Evolutionary conservation across 2,888 invertebrate genomes (phyloP).

Genomic region (Dolichomitus sp.): DNA sequence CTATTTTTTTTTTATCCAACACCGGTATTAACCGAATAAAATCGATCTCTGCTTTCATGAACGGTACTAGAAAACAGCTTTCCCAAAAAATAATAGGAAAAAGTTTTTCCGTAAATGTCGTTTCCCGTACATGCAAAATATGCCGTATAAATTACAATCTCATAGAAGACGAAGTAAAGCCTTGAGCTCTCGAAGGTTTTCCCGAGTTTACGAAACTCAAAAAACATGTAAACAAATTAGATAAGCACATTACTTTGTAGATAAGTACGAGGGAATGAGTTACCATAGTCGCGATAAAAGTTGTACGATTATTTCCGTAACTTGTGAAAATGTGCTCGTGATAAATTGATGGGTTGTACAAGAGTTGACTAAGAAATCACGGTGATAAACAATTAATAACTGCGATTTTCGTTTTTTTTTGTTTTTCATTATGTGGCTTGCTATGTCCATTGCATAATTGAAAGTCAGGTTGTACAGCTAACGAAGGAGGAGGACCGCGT

Average conservation of each 20-base stretch:
- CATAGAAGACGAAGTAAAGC: not conserved
- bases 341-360: conserved; percentile 35
- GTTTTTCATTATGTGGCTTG: conserved; percentile 8
- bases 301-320: conserved; percentile 26
- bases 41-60: conserved; percentile 38
- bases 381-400: conserved; percentile 32
- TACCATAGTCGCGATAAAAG: conserved; percentile 42
- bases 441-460: conserved; percentile 18
- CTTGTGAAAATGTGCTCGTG: conserved; percentile 41
- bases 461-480: conserved; percentile 24
- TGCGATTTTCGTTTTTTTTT: conserved; percentile 26
- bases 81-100: not conserved
- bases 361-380: conserved; percentile 38
- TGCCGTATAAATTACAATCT: not conserved
- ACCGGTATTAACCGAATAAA: conserved; percentile 11
- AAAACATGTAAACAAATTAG: conserved; percentile 31
- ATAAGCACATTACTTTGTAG: conserved; percentile 24
- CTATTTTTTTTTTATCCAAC: not conserved
- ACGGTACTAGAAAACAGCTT: conserved; percentile 31
- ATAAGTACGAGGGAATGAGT: conserved; percentile 31
- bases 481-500: conserved; percentile 8
- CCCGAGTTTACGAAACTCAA: conserved; percentile 1
- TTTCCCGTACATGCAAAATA: not conserved
- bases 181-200: not conserved
- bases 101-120: conserved; percentile 10